Evolutionary conservation across 2,113 vertebrate species (phyloP).

Genomic region (Etia nguti): DNA sequence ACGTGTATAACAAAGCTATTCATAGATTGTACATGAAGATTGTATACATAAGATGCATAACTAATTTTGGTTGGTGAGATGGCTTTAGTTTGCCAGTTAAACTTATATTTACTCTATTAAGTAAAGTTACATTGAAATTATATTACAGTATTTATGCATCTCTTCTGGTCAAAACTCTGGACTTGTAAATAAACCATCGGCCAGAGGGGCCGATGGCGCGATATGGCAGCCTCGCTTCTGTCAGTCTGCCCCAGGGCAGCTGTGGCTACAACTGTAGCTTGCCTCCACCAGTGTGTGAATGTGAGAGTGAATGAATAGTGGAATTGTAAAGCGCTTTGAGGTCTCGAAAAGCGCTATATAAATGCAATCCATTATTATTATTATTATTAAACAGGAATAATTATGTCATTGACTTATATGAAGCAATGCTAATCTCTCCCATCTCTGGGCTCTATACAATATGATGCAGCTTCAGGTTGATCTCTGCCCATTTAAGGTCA

Average conservation of each 20-base stretch:
- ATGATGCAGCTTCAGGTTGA: conserved; percentile 22
- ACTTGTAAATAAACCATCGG: too few species aligned
- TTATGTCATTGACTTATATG: neutral
- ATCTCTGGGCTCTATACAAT: neutral
- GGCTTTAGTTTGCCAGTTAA: neutral
- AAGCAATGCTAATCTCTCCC: neutral
- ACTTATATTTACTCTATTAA: neutral
- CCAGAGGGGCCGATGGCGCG: too few species aligned
- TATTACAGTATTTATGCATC: neutral
- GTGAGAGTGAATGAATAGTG: too few species aligned
- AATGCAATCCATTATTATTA: too few species aligned
- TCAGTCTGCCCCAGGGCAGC: too few species aligned
- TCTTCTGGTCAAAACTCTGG: neutral
- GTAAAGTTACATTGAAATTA: accelerated
- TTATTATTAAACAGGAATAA: neutral
- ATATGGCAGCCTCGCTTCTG: too few species aligned
- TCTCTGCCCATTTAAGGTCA: conserved; percentile 68
- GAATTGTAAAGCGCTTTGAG: too few species aligned
- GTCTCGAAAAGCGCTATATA: too few species aligned
- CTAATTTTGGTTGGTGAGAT: neutral
- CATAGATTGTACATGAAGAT: neutral
- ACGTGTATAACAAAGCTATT: neutral
- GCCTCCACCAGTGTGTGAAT: too few species aligned
- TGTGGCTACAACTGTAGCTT: too few species aligned
- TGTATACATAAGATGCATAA: neutral